A percentile compares a stretch with the other conserved stretches of the same genome.
These are phyloP conservation scores for Conchocele bisecta DNA, from an alignment of 2,888 invertebrate genomes.

Conservation along the genomic window DNA sequence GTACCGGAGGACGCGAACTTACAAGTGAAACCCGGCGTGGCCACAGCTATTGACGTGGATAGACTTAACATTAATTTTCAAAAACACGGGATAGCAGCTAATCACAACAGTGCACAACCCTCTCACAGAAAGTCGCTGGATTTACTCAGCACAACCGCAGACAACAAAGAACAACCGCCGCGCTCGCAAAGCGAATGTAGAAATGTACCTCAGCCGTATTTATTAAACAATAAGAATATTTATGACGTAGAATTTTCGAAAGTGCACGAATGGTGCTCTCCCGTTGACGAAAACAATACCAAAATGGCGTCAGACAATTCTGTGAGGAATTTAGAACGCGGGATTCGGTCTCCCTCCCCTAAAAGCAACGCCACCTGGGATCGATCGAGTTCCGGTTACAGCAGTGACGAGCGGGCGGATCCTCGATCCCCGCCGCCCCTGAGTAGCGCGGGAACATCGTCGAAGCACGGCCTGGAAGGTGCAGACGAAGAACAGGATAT, in stretches of 20 bases:
- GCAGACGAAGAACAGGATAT: neutral
- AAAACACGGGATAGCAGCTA: conserved; percentile 26
- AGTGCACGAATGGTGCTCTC: conserved; percentile 45
- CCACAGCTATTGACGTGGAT: conserved; percentile 40
- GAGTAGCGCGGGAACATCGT: conserved; percentile 26
- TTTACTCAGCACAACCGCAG: neutral
- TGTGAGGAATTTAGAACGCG: conserved; percentile 30
- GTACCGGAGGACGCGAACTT: no score
- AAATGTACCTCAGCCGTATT: conserved; percentile 5
- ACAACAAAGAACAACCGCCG: neutral
- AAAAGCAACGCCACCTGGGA: conserved; percentile 58
- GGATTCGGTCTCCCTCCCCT: conserved; percentile 52
- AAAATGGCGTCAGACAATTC: conserved; percentile 21
- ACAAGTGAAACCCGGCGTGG: neutral
- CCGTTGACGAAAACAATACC: conserved; percentile 29
- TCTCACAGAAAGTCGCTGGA: neutral
- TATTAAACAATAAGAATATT: conserved; percentile 12
- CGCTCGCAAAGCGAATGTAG: conserved; percentile 24
- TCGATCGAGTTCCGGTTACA: conserved; percentile 56
- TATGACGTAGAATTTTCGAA: conserved; percentile 22
- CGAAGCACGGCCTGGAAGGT: conserved; percentile 4
- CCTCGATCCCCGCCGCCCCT: conserved; percentile 51
- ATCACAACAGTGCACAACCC: neutral
- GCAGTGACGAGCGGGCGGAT: conserved; percentile 55
- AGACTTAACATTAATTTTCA: conserved; percentile 46